Evolutionary conservation across 1,140 invertebrate genomes (phyloP), one percentile per base, ranked within the genome.

Genomic region (Chrysomallon squamiferum): DNA sequence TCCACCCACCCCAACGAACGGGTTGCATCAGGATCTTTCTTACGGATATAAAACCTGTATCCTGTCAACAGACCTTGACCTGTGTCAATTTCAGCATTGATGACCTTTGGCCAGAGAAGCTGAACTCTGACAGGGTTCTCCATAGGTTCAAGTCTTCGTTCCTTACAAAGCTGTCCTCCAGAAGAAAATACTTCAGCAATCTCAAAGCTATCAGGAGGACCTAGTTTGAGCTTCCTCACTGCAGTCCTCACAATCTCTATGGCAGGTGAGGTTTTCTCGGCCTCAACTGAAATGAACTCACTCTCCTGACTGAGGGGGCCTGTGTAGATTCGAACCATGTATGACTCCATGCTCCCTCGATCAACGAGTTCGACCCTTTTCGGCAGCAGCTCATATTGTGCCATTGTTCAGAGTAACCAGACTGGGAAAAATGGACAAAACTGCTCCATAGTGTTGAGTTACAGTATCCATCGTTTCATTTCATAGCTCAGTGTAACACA

Each of bases 91-190:
- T 80, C 76, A 13, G 63, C 65, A 47, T 73, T 74, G 22, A 77
- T 68, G 29, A 77, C 68, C 65, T 94, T 93, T 20, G 95, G 95
- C 96, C 95, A 98, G 9, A 98, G 87, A 73, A 95, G 88, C 91
- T 97, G 96, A 32, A 97, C 89, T 27, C 93, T 92, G 9, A 96
- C 95, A 1, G 96, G 96, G 77, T 92, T 94, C 83, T 98, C 95
- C 29, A 89, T 87, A 41, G 91, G 88, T 49, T 92, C 93, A 20
- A 98, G 88, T 75, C 95, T 88, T 66, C 95, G 87, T 86, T 97
- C 96, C 83, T 97, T 97, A 82, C 95, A 97, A 81, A 96, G 93
- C 76, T 93, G 91, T 18, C 92, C 87, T n/a, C 80, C 75, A 3
- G 87, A 85, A 22, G 92, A 92, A 63, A 91, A 88, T 18, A 97